These are phyloP conservation scores for Ophioninae sp. DNA, from an alignment of 2,888 invertebrate genomes.

Conservation along the genomic window DNA sequence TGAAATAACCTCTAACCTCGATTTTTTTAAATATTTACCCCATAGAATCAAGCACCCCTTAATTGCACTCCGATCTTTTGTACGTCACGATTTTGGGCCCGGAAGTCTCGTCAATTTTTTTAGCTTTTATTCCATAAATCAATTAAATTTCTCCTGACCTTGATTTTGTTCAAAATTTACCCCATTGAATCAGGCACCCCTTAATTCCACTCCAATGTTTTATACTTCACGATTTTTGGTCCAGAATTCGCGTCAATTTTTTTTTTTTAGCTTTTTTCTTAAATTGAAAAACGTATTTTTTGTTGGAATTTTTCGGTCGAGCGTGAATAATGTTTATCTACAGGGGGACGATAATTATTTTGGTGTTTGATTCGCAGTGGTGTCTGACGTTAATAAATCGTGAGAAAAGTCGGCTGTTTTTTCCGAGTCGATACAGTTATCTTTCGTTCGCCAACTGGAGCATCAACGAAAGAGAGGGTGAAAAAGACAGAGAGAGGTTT, in stretches of 20 bases:
- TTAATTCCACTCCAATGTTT: not conserved
- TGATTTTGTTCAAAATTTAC: not conserved
- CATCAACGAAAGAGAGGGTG: constrained; percentile 32
- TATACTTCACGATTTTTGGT: not conserved
- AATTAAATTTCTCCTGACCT: too few relatives aligned
- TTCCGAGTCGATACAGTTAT: constrained; percentile 39
- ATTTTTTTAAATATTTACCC: too few relatives aligned
- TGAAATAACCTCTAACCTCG: too few relatives aligned
- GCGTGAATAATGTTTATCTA: not conserved
- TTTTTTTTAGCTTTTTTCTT: not conserved
- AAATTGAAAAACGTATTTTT: not conserved
- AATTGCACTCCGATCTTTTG: too few relatives aligned
- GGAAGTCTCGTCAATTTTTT: too few relatives aligned
- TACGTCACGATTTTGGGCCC: too few relatives aligned
- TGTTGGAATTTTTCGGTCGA: not conserved
- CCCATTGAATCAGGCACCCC: not conserved
- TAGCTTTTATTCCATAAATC: too few relatives aligned
- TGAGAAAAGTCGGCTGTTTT: constrained; percentile 24
- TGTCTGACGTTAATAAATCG: constrained; percentile 41
- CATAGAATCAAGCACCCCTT: too few relatives aligned
- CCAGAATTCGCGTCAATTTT: not conserved
- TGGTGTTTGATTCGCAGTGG: constrained; percentile 35
- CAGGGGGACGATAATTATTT: constrained; percentile 31
- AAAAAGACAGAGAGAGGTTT: constrained; percentile 10
- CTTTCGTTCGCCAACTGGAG: constrained; percentile 19